A percentile compares a stretch with the other conserved stretches of the same genome.
Conservation (phyloP, 2,797 vertebrate genomes). For the Sebastes iracundus region DNA sequence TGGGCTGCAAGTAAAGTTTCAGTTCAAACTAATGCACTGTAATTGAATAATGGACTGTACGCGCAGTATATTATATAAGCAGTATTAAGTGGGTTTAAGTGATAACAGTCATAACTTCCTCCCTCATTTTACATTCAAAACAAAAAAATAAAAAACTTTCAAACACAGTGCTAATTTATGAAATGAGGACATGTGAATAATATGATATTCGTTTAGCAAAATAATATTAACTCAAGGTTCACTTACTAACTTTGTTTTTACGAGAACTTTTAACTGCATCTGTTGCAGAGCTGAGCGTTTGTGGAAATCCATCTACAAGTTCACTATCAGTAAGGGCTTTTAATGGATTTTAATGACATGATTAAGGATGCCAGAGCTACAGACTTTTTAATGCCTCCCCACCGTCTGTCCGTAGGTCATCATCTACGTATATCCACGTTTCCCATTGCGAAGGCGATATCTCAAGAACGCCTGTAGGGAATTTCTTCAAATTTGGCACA, state of each 20-base stretch:
- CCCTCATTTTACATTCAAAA: constrained; percentile 5
- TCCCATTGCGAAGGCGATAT: too few species aligned
- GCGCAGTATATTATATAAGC: background rate
- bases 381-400: too few species aligned
- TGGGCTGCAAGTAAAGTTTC: constrained; percentile 25
- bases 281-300: background rate
- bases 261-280: background rate
- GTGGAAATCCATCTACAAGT: background rate
- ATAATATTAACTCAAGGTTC: background rate
- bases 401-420: too few species aligned
- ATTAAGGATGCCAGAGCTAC: background rate
- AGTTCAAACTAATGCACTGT: constrained; percentile 6
- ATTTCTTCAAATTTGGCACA: background rate
- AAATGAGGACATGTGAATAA: background rate
- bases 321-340: background rate
- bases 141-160: background rate
- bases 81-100: constrained; percentile 1
- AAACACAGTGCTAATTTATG: too few species aligned
- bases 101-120: background rate
- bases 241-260: too few species aligned
- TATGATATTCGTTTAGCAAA: background rate
- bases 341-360: background rate
- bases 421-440: too few species aligned
- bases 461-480: background rate
- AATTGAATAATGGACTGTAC: constrained; percentile 23